Evolutionary conservation across 2,797 vertebrate species (phyloP).

Genomic region (Sarcophilus harrisii): DNA sequence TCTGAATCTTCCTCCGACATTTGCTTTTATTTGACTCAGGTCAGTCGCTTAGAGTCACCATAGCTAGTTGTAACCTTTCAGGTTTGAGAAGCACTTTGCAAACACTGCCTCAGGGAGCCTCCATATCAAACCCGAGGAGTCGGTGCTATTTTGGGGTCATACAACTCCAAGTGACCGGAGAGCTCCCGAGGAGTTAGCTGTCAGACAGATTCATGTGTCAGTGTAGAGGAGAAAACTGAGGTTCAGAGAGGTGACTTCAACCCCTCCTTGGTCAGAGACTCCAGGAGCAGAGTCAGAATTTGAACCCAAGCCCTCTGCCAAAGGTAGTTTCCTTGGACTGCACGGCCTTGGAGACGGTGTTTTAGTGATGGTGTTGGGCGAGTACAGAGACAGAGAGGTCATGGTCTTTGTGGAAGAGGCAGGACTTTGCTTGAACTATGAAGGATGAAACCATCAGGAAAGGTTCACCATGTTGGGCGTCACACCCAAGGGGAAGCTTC

Average conservation of each 20-base stretch:
- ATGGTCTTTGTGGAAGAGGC: neutral
- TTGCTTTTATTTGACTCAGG: neutral
- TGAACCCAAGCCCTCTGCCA: neutral
- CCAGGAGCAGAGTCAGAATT: slow-evolving; percentile 59
- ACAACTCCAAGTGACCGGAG: neutral
- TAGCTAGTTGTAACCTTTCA: neutral
- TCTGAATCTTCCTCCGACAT: neutral
- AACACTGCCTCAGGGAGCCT: neutral
- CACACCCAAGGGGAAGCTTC: neutral
- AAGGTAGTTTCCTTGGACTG: neutral
- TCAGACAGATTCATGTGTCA: neutral
- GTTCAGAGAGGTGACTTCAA: slow-evolving; percentile 41
- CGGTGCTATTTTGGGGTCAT: neutral
- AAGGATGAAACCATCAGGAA: neutral
- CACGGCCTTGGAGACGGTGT: neutral
- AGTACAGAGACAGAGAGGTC: neutral
- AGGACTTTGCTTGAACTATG: neutral
- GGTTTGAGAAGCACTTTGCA: neutral
- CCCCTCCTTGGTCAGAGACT: neutral
- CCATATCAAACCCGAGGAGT: neutral
- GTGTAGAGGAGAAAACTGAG: neutral
- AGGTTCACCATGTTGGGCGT: neutral
- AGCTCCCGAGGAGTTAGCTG: neutral
- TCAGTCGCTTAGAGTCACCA: neutral
- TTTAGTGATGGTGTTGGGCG: neutral